Conservation (phyloP, 2,888 invertebrate species). For the Gastracanthus pulcherrimus region DNA sequence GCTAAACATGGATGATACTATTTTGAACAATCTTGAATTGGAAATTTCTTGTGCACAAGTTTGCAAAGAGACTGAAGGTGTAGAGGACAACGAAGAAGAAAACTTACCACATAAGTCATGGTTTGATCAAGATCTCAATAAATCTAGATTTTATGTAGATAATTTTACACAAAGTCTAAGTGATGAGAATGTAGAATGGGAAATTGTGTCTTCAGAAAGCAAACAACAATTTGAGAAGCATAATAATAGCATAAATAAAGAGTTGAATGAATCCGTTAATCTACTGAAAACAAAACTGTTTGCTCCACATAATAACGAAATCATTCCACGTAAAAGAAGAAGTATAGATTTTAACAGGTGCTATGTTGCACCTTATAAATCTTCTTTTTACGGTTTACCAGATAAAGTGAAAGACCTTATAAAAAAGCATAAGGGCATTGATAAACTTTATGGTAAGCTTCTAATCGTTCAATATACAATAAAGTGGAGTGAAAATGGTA, state of each 20-base stretch:
- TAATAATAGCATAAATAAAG: slow-evolving; percentile 22
- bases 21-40: slow-evolving; percentile 37
- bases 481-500: too few species aligned
- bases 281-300: slow-evolving; percentile 52
- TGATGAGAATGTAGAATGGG: not conserved
- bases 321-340: slow-evolving; percentile 33
- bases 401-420: slow-evolving; percentile 84
- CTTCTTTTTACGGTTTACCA: slow-evolving; percentile 89
- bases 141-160: slow-evolving; percentile 34
- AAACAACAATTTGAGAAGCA: slow-evolving; percentile 8
- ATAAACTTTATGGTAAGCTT: slow-evolving; percentile 83
- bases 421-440: slow-evolving; percentile 87
- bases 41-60: slow-evolving; percentile 9
- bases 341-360: not conserved
- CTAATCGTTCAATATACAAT: not conserved
- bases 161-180: not conserved
- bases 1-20: slow-evolving; percentile 36
- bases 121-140: slow-evolving; percentile 14
- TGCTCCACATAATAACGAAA: not conserved
- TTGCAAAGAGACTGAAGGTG: not conserved
- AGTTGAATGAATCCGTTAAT: slow-evolving; percentile 43
- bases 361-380: not conserved
- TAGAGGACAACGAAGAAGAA: not conserved
- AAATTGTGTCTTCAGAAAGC: not conserved
- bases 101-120: not conserved